phyloP scores from a whole-genome alignment of 2,113 vertebrate genomes.

The Chloroceryle aenea region DNA sequence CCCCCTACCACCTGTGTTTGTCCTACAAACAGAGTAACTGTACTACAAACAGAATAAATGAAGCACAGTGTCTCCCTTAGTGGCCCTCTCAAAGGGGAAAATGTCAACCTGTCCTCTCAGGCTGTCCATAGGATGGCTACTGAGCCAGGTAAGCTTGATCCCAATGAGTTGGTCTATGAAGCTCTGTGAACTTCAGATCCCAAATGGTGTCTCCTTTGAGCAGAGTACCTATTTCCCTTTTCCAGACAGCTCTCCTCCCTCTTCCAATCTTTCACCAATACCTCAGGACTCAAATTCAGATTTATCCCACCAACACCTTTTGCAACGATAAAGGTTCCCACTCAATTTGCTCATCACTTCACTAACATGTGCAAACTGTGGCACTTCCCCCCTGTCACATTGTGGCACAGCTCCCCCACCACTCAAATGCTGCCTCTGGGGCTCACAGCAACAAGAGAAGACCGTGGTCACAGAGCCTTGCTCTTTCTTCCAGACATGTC shows the following conservation, averaged over 20 bases:
- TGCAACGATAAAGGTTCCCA: background rate
- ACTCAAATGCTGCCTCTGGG: too few relatives aligned
- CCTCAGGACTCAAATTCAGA: background rate
- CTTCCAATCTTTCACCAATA: background rate
- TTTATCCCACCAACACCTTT: background rate
- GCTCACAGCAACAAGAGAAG: background rate
- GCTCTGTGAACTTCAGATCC: background rate
- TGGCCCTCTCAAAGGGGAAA: background rate
- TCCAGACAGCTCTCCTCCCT: background rate
- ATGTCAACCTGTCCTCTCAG: background rate
- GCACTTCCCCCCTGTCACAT: background rate
- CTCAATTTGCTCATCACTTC: background rate
- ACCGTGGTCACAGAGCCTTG: background rate
- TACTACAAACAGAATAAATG: background rate
- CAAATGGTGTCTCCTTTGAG: background rate
- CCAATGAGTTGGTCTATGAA: background rate
- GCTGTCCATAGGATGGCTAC: background rate
- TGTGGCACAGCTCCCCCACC: background rate
- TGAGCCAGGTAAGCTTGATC: background rate
- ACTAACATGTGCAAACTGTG: rapidly evolving
- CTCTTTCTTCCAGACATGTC: background rate
- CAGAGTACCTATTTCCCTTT: background rate
- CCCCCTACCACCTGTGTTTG: background rate
- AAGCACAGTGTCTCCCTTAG: background rate
- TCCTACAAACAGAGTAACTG: background rate